Conservation (phyloP, 2,888 invertebrate genomes). For the Pecten maximus region DNA sequence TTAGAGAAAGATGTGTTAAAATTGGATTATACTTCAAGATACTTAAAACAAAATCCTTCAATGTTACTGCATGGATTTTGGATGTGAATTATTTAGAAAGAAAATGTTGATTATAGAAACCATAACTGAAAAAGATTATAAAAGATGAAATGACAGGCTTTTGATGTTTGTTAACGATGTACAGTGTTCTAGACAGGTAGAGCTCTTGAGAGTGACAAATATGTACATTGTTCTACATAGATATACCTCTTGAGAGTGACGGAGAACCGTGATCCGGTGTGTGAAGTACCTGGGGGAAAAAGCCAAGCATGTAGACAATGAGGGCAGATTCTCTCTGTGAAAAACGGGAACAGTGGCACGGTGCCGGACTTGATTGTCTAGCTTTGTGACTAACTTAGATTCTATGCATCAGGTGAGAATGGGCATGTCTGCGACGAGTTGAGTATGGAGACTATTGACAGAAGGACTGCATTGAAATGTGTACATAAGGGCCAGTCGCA, state of each 20-base stretch:
- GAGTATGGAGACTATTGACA: neutral
- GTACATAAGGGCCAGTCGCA: neutral
- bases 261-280: slow-evolving; percentile 18
- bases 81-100: too few relatives aligned
- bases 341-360: neutral
- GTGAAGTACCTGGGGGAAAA: neutral
- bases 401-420: slow-evolving; percentile 12
- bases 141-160: neutral
- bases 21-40: too few relatives aligned
- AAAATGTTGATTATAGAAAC: too few relatives aligned
- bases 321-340: neutral
- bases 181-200: neutral
- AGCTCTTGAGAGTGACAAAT: slow-evolving; percentile 3
- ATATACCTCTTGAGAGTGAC: slow-evolving; percentile 17
- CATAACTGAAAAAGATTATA: too few relatives aligned
- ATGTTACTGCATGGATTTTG: too few relatives aligned
- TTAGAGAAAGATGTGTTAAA: too few relatives aligned
- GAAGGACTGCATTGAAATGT: neutral
- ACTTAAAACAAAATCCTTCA: too few relatives aligned
- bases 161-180: neutral
- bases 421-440: neutral
- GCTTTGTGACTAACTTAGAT: neutral
- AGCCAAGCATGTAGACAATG: neutral
- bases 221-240: neutral
- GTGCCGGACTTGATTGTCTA: neutral